These are phyloP conservation scores for Tenebrosternarchus preto DNA, from an alignment of 2,113 vertebrate species.

Conservation along the genomic window DNA sequence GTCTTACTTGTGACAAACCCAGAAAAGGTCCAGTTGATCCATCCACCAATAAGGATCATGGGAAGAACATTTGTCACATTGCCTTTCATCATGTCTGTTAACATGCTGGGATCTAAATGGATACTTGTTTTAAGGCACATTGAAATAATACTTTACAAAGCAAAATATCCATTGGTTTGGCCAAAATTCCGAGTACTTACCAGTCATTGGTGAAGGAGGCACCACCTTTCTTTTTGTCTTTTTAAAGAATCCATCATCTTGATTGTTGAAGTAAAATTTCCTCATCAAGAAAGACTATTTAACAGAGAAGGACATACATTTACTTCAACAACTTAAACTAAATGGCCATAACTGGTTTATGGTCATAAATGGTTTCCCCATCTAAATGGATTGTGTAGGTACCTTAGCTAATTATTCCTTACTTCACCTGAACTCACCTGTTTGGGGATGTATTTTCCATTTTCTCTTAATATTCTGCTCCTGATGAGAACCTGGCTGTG, in stretches of 20 bases:
- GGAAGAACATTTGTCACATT: constrained; percentile 99
- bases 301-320: constrained; percentile 46
- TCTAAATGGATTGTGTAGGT: not conserved
- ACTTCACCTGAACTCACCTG: constrained; percentile 75
- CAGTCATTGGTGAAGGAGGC: constrained; percentile 97
- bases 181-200: constrained; percentile 66
- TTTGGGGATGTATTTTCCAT: constrained; percentile 97
- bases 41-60: constrained; percentile 98
- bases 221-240: constrained; percentile 99
- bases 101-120: constrained; percentile 92
- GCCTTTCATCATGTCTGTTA: constrained; percentile 99
- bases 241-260: constrained; percentile 99
- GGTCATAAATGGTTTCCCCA: no score
- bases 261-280: constrained; percentile 98
- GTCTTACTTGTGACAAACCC: constrained; percentile 97
- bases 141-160: not conserved
- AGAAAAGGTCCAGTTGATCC: constrained; percentile 99
- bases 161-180: not conserved
- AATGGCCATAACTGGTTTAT: no score
- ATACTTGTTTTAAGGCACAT: constrained; percentile 5
- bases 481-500: constrained; percentile 95
- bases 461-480: constrained; percentile 96
- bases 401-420: not conserved
- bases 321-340: not conserved
- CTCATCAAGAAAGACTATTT: constrained; percentile 93